Evolutionary conservation across 1,140 invertebrate species (phyloP).

Genomic region (Ceratosolen fusciceps): DNA sequence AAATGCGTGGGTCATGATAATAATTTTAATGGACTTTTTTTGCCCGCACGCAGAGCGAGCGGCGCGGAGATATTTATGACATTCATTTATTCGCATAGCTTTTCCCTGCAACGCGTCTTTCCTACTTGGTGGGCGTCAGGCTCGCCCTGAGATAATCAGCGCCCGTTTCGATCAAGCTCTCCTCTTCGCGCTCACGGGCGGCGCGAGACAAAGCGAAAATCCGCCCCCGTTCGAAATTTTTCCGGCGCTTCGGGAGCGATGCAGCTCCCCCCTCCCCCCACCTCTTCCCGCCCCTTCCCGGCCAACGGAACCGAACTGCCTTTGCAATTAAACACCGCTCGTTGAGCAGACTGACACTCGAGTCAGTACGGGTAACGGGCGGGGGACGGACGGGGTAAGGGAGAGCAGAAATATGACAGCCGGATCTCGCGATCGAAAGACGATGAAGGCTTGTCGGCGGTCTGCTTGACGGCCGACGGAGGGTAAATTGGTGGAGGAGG

Average conservation of each 20-base stretch:
- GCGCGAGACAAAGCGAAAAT: neutral
- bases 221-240: neutral
- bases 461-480: too few relatives aligned
- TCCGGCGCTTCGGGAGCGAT: neutral
- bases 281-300: neutral
- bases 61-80: slow-evolving; percentile 41
- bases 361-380: too few relatives aligned
- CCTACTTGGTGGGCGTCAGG: neutral
- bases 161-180: slow-evolving; percentile 27
- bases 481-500: too few relatives aligned
- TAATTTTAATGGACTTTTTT: slow-evolving; percentile 45
- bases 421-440: neutral
- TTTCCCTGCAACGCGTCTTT: neutral
- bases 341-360: too few relatives aligned
- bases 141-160: neutral
- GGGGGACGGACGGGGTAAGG: neutral
- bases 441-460: neutral
- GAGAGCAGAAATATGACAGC: neutral
- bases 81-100: slow-evolving; percentile 30
- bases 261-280: neutral
- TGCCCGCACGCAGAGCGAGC: neutral
- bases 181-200: slow-evolving; percentile 1
- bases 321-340: slow-evolving; percentile 49
- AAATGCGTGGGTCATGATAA: slow-evolving; percentile 19
- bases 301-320: too few relatives aligned